These are phyloP conservation scores for Eolophus roseicapilla DNA, from an alignment of 2,113 vertebrate genomes.

Conservation along the genomic window DNA sequence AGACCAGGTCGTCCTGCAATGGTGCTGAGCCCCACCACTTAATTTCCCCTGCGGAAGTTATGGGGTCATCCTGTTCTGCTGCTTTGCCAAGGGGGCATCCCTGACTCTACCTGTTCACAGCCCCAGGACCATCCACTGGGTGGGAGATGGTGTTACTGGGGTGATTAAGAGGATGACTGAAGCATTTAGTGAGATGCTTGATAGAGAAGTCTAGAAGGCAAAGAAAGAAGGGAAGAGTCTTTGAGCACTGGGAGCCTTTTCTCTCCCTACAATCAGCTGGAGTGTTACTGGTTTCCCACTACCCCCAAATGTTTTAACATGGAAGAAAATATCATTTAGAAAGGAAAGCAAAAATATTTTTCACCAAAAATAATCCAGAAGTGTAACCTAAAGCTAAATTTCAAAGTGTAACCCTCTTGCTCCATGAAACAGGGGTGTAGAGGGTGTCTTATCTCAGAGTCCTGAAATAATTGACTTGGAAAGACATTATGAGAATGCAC, in stretches of 20 bases:
- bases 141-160: background rate
- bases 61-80: background rate
- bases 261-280: accelerated
- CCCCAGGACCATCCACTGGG: background rate
- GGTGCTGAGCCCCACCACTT: background rate
- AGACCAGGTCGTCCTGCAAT: background rate
- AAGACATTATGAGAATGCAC: background rate
- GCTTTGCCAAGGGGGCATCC: background rate
- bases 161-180: background rate
- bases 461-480: background rate
- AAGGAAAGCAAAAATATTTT: background rate
- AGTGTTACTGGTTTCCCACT: background rate
- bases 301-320: background rate
- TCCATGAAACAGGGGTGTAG: background rate
- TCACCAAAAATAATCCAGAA: background rate
- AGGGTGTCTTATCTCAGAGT: background rate
- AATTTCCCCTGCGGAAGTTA: background rate
- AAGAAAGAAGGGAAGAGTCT: background rate
- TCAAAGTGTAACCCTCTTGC: background rate
- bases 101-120: no score
- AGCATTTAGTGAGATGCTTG: background rate
- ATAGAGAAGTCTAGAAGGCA: background rate
- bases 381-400: background rate
- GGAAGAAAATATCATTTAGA: background rate
- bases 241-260: background rate